Evolutionary conservation across 2,797 vertebrate species (phyloP), one percentile per base, ranked within the genome.

Genomic region (Calcarius lapponicus): DNA sequence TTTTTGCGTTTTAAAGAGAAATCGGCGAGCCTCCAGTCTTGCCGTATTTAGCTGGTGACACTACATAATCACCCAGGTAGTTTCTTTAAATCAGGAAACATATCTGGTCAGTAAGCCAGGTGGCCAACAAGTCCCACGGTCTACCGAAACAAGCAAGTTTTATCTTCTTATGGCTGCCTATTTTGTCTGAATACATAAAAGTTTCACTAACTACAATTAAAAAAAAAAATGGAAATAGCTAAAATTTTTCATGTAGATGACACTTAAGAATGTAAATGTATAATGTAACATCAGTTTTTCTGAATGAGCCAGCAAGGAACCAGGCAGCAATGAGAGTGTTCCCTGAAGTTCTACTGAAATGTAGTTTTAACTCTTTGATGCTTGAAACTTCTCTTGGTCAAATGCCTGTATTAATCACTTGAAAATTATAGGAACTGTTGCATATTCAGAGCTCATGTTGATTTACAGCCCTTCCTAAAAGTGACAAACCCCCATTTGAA

Each of bases 1-100:
- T 4, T 70, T 76, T 17, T 64, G 93, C 96, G 70, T 94, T 62
- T 87, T 78, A 95, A 95, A 70, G 28, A 83, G 65, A 94, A 95
- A 69, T 45, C 4, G 47, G 31, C 1, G 48, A 21, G 50, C 61
- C 60, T 80, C n/a, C 7, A 89, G 32, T 7, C 54, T 40, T 51
- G 54, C 81, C 73, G 19, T 10, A 45, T 56, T 66, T 31, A 50
- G 40, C n/a, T 28, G 67, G 32, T 45, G 62, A 73, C 62, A 19
- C 40, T 29, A 29, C 28, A 50, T 7, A 70, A 64, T 36, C 64
- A 57, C 17, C 48, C 50, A 57, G 69, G 5, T 24, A 18, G 40
- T 28, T 85, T 53, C 69, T 72, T 84, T 67, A 86, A 80, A 88
- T 72, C 25, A 58, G 36, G n/a, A 75, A 79, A 70, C 15, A 2